Evolutionary conservation across 2,888 invertebrate species (phyloP).

Genomic region (Chymomyza amoena): DNA sequence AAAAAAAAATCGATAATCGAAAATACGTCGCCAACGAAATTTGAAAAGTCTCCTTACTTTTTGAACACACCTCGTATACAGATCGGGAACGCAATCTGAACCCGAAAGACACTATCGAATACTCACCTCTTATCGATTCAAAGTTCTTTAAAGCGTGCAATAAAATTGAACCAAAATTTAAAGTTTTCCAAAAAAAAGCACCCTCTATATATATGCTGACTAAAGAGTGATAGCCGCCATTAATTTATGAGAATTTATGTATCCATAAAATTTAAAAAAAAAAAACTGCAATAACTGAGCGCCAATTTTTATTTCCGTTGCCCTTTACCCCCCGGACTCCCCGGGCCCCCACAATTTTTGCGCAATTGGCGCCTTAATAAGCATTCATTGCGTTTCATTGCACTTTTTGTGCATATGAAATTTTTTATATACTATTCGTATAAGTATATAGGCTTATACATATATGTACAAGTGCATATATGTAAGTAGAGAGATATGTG

Average conservation of each 20-base stretch:
- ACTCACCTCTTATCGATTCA: too few relatives aligned
- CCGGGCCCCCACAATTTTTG: background rate
- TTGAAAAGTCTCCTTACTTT: too few relatives aligned
- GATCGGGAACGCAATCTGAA: too few relatives aligned
- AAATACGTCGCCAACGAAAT: too few relatives aligned
- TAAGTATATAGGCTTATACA: background rate
- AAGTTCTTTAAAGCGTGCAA: too few relatives aligned
- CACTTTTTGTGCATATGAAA: conserved; percentile 15
- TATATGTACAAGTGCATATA: background rate
- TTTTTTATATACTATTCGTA: background rate
- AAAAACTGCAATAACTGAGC: conserved; percentile 12
- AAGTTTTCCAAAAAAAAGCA: background rate
- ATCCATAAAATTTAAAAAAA: conserved; percentile 14
- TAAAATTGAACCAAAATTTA: too few relatives aligned
- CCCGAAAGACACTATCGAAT: too few relatives aligned
- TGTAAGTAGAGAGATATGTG: background rate
- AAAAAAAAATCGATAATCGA: too few relatives aligned
- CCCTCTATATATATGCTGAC: background rate
- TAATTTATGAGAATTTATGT: background rate
- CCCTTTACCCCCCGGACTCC: background rate
- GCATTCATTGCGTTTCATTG: conserved; percentile 33
- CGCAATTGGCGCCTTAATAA: conserved; percentile 32
- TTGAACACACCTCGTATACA: too few relatives aligned
- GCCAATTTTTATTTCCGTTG: background rate
- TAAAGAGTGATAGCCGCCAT: background rate